A percentile compares a stretch with the other conserved stretches of the same genome.
phyloP scores from a whole-genome alignment of 2,797 vertebrate species.

The Hylomyscus alleni region DNA sequence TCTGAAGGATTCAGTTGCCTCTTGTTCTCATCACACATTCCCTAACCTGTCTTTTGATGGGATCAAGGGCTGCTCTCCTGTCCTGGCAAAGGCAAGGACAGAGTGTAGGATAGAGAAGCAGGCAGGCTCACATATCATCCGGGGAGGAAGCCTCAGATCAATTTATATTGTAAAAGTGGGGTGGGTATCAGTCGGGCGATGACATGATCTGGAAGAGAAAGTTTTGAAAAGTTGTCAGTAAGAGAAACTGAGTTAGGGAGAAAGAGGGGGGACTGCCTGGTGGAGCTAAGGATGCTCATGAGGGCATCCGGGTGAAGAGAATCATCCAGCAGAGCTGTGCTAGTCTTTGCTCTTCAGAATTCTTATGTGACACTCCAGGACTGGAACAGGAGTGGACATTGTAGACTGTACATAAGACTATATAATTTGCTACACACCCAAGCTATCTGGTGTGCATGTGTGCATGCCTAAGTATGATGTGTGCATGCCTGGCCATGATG shows the following conservation, averaged over 20 bases:
- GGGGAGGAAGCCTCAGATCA: too few species aligned
- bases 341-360: not conserved
- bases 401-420: too few species aligned
- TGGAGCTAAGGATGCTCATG: not conserved
- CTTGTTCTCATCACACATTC: slow-evolving; percentile 50
- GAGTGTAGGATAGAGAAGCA: not conserved
- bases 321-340: not conserved
- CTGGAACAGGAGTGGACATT: not conserved
- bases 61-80: too few species aligned
- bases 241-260: not conserved
- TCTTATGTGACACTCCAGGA: not conserved
- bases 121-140: not conserved
- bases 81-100: not conserved
- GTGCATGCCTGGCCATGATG: not conserved
- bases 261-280: not conserved
- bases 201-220: not conserved
- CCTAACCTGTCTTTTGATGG: not conserved
- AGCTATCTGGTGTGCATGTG: too few species aligned
- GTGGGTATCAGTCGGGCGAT: not conserved
- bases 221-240: not conserved
- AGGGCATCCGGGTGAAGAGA: too few species aligned
- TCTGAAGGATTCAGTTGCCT: not conserved
- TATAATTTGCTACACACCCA: not conserved
- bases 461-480: not conserved
- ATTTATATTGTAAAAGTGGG: not conserved